A percentile compares a stretch with the other conserved stretches of the same genome.
These are phyloP conservation scores for Cataglyphis cursor DNA, from an alignment of 2,888 invertebrate genomes.

Conservation along the genomic window DNA sequence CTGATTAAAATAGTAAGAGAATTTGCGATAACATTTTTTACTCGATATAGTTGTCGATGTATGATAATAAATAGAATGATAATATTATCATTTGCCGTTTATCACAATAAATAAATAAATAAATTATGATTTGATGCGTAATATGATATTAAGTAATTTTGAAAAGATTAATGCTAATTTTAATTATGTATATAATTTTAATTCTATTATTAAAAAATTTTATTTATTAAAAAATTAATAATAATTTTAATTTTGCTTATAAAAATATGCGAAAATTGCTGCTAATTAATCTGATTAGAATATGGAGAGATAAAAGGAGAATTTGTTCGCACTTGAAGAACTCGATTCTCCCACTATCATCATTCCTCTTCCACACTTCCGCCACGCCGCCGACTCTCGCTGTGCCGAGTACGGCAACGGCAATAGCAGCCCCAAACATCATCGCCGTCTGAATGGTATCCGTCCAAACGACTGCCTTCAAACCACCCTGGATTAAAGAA, in stretches of 20 bases:
- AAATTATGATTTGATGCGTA: neutral
- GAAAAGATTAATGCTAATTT: neutral
- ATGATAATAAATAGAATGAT: neutral
- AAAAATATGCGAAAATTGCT: neutral
- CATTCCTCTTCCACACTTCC: constrained; percentile 89
- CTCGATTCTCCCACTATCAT: constrained; percentile 90
- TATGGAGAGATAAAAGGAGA: neutral
- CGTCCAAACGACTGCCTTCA: constrained; percentile 94
- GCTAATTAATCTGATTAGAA: neutral
- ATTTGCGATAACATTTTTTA: constrained; percentile 20
- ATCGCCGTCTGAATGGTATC: constrained; percentile 92
- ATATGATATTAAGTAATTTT: neutral
- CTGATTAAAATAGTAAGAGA: constrained; percentile 86
- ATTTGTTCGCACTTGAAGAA: constrained; percentile 90
- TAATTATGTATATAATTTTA: no score
- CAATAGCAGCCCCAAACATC: constrained; percentile 91
- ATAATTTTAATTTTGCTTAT: no score
- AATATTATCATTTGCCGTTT: neutral
- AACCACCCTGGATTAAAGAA: constrained; percentile 89
- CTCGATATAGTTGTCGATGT: neutral
- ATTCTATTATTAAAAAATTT: no score
- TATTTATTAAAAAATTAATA: no score
- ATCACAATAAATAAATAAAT: no score
- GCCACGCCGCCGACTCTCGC: constrained; percentile 89
- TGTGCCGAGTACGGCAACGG: constrained; percentile 90